Evolutionary conservation across 1,140 invertebrate genomes (phyloP), one percentile per base, ranked within the genome.

Genomic region (Brachionus sp.): DNA sequence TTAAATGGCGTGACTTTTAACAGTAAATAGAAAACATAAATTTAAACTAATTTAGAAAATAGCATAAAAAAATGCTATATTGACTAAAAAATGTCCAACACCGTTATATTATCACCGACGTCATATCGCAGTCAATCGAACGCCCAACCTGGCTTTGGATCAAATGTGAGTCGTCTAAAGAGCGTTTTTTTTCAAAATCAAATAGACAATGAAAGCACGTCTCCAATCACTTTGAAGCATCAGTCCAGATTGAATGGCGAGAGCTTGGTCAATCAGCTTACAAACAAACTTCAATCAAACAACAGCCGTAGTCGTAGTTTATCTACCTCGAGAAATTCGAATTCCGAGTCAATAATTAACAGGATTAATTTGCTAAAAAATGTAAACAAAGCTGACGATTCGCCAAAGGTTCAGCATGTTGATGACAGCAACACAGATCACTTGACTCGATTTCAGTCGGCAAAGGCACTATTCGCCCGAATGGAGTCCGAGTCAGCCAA

Each of bases 121-220:
- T 50, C 70, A n/a, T 75, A 75, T 19, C 44, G 70, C 16, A 75
- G 70, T 29, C 33, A 73, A 39, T 75, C 70, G 23, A 46, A 44
- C 23, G 23, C 16, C 3, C 37, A 46, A 19, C 19, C 19, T 25
- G 70, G 16, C 3, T 82, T 62, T 37, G 62, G 57, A 9, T 19
- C 29, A 5, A 64, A 82, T 82, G 78, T 82, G 5, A 82, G 57
- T 42, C 78, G 78, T 23, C 33, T 82, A 23, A 64, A 66, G 29
- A 82, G 78, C 16, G 78, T 82, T 10, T 82, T 82, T 82, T 66
- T 66, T 13, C 77, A 78, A 33, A 29, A 66, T 66, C 53, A 64
- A 62, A n/a, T 25, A 16, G 35, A 77, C 13, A 16, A 77, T 57
- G 35, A 77, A 13, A 57, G 33, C 33, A 39, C 57, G 4, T 33